Evolutionary conservation across 2,888 invertebrate genomes (phyloP).

Genomic region (Phragmatobia fuliginosa): DNA sequence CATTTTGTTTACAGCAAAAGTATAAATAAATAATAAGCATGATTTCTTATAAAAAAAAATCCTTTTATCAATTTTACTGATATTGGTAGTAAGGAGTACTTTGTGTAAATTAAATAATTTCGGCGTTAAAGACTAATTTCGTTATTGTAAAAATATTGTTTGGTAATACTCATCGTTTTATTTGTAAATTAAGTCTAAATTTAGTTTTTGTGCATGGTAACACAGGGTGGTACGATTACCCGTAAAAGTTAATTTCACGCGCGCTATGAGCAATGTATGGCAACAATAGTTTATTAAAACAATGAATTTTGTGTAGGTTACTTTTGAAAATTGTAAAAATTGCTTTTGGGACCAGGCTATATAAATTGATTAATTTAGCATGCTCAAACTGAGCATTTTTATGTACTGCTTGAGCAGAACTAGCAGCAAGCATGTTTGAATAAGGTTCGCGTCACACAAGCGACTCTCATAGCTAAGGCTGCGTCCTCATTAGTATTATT

Average conservation of each 20-base stretch:
- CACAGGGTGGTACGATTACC: constrained; percentile 72
- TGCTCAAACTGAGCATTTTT: constrained; percentile 20
- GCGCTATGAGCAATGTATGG: constrained; percentile 45
- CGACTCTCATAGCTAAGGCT: constrained; percentile 15
- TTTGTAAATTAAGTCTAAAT: constrained; percentile 58
- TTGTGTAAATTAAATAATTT: constrained; percentile 5
- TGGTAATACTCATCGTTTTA: constrained; percentile 67
- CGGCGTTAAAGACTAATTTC: constrained; percentile 26
- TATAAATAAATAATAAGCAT: constrained; percentile 22
- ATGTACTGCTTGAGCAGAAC: constrained; percentile 16
- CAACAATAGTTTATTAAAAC: constrained; percentile 51
- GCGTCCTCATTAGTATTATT: constrained; percentile 25
- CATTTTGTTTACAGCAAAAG: constrained; percentile 6
- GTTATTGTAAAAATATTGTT: constrained; percentile 42
- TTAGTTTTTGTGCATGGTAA: constrained; percentile 68
- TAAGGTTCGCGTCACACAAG: constrained; percentile 16
- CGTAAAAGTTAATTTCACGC: constrained; percentile 47
- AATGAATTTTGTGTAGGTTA: constrained; percentile 62
- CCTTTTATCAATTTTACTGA: constrained; percentile 41
- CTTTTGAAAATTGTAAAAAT: constrained; percentile 49
- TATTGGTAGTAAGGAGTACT: constrained; percentile 40
- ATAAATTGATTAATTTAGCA: constrained; percentile 49
- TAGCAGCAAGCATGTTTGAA: constrained; percentile 28
- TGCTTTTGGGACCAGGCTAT: constrained; percentile 73
- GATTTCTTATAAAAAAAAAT: constrained; percentile 22